These are phyloP conservation scores for Sakesphorus luctuosus DNA, from an alignment of 2,113 vertebrate species.

Conservation along the genomic window DNA sequence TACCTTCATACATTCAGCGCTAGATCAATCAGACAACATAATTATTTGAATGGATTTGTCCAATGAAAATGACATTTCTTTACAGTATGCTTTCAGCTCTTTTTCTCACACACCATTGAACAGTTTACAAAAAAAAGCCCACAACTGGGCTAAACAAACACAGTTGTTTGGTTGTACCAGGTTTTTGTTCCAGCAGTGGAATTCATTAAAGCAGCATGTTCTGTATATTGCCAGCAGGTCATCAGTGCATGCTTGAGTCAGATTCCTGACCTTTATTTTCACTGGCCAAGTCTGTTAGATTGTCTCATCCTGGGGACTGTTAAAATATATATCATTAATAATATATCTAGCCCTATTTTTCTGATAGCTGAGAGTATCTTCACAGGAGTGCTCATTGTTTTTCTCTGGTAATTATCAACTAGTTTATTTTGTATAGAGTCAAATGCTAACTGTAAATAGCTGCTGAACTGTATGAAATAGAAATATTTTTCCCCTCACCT, in stretches of 20 bases:
- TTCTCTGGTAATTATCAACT: not conserved
- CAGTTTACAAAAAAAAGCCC: not conserved
- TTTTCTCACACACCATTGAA: not conserved
- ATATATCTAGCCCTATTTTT: not conserved
- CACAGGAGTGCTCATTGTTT: not conserved
- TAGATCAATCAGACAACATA: not conserved
- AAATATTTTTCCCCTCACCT: not conserved
- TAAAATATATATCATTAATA: not conserved
- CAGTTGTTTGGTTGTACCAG: not conserved
- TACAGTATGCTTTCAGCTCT: not conserved
- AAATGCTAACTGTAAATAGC: not conserved
- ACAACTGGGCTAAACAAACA: not conserved
- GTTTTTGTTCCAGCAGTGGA: slow-evolving; percentile 6
- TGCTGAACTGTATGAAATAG: not conserved
- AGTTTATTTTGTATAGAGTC: not conserved
- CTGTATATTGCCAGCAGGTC: slow-evolving; percentile 17
- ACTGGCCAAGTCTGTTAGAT: not conserved
- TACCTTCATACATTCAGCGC: not conserved
- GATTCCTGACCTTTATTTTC: slow-evolving; percentile 24
- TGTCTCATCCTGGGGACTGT: not conserved
- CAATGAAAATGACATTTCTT: not conserved
- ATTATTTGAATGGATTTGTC: not conserved
- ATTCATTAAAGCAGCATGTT: slow-evolving; percentile 26
- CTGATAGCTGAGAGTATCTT: not conserved
- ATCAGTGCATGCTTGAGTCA: not conserved